These are phyloP conservation scores for Erinaceus europaeus DNA, from an alignment of 2,113 vertebrate genomes.

Conservation along the genomic window DNA sequence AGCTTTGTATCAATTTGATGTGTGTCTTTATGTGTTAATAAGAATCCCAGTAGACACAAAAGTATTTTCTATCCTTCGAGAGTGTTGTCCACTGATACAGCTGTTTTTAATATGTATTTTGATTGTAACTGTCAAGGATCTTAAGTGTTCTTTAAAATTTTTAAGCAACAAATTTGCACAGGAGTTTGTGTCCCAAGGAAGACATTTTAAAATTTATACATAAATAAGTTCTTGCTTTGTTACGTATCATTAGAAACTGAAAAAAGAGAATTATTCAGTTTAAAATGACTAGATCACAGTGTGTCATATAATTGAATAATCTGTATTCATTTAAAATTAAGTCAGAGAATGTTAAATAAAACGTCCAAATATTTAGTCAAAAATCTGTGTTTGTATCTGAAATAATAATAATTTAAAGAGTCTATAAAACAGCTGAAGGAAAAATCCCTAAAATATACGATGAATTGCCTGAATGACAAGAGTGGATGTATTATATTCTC, in stretches of 20 bases:
- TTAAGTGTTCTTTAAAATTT: not conserved
- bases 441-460: not conserved
- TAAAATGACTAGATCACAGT: not conserved
- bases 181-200: not conserved
- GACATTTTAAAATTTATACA: slow-evolving; percentile 3
- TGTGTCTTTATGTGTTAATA: too few relatives aligned
- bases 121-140: not conserved
- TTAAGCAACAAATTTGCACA: not conserved
- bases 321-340: slow-evolving; percentile 6
- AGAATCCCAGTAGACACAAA: not conserved
- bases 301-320: not conserved
- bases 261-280: not conserved
- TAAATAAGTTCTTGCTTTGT: not conserved
- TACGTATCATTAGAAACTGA: not conserved
- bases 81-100: not conserved
- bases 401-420: not conserved
- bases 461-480: not conserved
- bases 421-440: not conserved
- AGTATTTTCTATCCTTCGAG: not conserved
- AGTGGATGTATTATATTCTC: not conserved
- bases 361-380: not conserved
- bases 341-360: slow-evolving; percentile 13
- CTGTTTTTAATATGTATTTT: not conserved
- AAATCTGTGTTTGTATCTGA: slow-evolving; percentile 13
- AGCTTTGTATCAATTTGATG: too few relatives aligned